Evolutionary conservation across 2,797 vertebrate genomes (phyloP), one percentile per base, ranked within the genome.

Genomic region (Euthynnus affinis): DNA sequence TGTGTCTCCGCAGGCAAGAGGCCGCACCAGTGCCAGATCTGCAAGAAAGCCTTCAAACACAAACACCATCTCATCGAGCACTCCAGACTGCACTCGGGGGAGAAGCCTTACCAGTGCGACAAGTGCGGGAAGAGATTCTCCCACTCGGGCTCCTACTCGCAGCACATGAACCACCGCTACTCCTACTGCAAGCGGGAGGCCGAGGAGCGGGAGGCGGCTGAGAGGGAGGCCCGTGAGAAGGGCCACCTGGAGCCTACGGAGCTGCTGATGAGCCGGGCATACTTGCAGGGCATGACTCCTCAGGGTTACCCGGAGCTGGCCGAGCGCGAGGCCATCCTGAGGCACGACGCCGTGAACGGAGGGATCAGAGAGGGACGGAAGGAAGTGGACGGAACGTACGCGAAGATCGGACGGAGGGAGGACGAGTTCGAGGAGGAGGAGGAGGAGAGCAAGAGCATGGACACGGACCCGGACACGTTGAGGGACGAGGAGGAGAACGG

Each of bases 91-190:
- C 98, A 99, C 96, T 99, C 98, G 6, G 98, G 98, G 74, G 98
- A 99, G 94, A 99, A 99, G 87, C 98, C 98, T 44, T 99, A 99
- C 87, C 98, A 99, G 96, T 99, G 98, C 40, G 98, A 99, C 92
- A 99, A 99, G 92, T 99, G 98, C 15, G 98, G 98, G 83, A 99
- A 99, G 90, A 95, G 98, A 87, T 99, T 99, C 96, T 99, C 98
- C 0, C 98, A 99, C 94, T 99, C 98, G 18, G 98, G 98, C 88
- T 99, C 98, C 37, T 99, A 99, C 94, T 99, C 98, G 2, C 98
- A 99, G 96, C 98, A 99, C 96, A 99, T 99, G 98, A 99, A 99
- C 93, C 98, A 99, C 96, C 96, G 98, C 91, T 99, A 99, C 94
- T 99, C 98, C 84, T 99, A 99, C 96, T 99, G 98, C 96, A 99